phyloP scores from a whole-genome alignment of 2,113 vertebrate species.

The Grammomys surdaster region DNA sequence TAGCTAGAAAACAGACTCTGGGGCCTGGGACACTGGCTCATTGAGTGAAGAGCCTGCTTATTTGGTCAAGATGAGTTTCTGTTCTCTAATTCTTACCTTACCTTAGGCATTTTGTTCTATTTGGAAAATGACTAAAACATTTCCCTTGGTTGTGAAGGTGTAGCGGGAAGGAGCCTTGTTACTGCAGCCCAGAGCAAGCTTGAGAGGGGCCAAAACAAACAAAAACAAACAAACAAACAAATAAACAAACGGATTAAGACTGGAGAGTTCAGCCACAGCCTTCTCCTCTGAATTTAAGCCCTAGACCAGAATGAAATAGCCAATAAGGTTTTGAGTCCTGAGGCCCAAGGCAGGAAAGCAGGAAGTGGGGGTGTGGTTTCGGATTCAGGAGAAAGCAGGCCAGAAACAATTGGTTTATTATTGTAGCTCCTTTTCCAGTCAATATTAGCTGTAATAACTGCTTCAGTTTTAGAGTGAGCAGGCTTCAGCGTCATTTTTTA shows the following conservation, averaged over 20 bases:
- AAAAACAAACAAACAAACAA: too few species aligned
- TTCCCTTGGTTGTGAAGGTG: neutral
- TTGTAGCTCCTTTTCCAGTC: neutral
- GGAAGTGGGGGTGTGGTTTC: too few species aligned
- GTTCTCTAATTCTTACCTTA: neutral
- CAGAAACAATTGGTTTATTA: neutral
- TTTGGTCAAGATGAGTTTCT: neutral
- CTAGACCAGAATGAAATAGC: neutral
- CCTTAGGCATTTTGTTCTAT: neutral
- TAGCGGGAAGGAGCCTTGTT: neutral
- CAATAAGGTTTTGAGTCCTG: neutral
- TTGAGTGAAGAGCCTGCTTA: neutral
- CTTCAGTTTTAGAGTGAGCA: neutral
- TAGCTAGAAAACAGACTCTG: neutral
- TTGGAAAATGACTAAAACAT: neutral
- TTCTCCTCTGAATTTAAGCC: neutral
- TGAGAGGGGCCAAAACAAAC: too few species aligned
- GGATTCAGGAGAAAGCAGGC: neutral
- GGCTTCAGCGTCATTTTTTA: neutral
- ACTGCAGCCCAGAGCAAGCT: neutral
- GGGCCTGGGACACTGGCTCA: accelerated
- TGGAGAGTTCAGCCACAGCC: neutral
- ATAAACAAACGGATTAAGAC: too few species aligned
- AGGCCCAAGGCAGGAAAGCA: neutral
- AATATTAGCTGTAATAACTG: neutral